Evolutionary conservation across 2,797 vertebrate genomes (phyloP).

Genomic region (Enteromius radiatus): DNA sequence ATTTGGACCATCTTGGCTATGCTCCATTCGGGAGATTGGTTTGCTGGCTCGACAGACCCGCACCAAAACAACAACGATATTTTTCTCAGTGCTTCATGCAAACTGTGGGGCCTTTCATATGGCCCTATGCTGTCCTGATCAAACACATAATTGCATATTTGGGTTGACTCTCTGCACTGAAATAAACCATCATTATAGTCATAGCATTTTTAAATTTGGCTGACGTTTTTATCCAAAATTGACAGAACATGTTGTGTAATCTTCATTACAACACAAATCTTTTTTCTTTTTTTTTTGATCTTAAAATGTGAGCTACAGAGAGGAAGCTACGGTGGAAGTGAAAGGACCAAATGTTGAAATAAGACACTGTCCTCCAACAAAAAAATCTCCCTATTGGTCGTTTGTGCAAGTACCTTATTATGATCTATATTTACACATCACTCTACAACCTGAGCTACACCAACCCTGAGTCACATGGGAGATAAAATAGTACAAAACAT

Average conservation of each 20-base stretch:
- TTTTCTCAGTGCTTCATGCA: slow-evolving; percentile 38
- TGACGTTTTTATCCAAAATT: too few relatives aligned
- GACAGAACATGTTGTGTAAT: neutral
- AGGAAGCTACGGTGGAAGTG: neutral
- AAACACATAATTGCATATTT: slow-evolving; percentile 30
- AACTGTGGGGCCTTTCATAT: slow-evolving; percentile 16
- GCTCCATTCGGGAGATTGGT: slow-evolving; percentile 34
- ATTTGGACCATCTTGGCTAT: slow-evolving; percentile 39
- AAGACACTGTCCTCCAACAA: too few relatives aligned
- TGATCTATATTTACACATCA: too few relatives aligned
- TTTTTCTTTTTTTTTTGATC: neutral
- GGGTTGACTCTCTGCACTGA: neutral
- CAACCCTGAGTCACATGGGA: too few relatives aligned
- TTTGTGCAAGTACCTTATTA: too few relatives aligned
- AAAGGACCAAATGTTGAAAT: neutral
- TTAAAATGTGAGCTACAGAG: neutral
- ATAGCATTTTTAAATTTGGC: slow-evolving; percentile 1
- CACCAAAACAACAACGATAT: slow-evolving; percentile 46
- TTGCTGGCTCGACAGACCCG: slow-evolving; percentile 16
- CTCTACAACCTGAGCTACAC: too few relatives aligned
- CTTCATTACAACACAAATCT: neutral
- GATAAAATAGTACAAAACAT: too few relatives aligned
- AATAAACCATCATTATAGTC: neutral
- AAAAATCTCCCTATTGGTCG: too few relatives aligned
- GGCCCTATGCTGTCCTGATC: slow-evolving; percentile 26